A percentile compares a stretch with the other conserved stretches of the same genome.
Conservation (phyloP, 2,888 invertebrate species). For the Cetonia aurata region DNA sequence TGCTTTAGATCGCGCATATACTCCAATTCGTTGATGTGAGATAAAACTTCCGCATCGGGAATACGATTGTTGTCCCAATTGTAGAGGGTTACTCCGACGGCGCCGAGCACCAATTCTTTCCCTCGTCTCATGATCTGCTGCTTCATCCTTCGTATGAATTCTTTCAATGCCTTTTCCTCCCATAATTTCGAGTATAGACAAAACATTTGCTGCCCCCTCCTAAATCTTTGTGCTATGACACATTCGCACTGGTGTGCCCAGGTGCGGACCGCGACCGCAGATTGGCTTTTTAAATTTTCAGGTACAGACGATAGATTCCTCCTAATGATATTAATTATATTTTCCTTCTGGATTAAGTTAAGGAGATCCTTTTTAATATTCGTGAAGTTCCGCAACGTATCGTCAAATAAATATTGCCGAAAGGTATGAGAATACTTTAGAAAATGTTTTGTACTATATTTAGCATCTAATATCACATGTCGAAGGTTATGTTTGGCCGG, state of each 20-base stretch:
- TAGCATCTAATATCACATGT: slow-evolving; percentile 53
- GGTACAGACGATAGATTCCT: slow-evolving; percentile 48
- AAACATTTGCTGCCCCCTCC: slow-evolving; percentile 75
- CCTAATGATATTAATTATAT: slow-evolving; percentile 42
- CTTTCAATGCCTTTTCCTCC: slow-evolving; percentile 72
- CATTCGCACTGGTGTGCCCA: slow-evolving; percentile 72
- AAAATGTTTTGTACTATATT: slow-evolving; percentile 45
- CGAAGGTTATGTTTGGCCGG: slow-evolving; percentile 60
- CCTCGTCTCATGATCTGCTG: slow-evolving; percentile 66
- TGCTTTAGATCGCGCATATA: slow-evolving; percentile 69
- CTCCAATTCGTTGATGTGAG: slow-evolving; percentile 72
- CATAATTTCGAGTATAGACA: slow-evolving; percentile 74
- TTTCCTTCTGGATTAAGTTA: slow-evolving; percentile 50
- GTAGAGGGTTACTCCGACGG: slow-evolving; percentile 70
- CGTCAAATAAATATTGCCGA: slow-evolving; percentile 53
- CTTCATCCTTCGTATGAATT: slow-evolving; percentile 68
- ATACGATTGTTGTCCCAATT: slow-evolving; percentile 76
- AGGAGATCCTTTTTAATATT: slow-evolving; percentile 52
- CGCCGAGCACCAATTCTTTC: slow-evolving; percentile 70
- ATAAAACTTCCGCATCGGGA: slow-evolving; percentile 69
- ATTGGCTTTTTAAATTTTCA: slow-evolving; percentile 66
- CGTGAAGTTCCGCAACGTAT: slow-evolving; percentile 50
- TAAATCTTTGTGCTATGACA: slow-evolving; percentile 72
- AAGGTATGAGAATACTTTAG: slow-evolving; percentile 54
- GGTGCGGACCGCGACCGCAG: slow-evolving; percentile 67